Conservation (phyloP, 2,113 vertebrate species). For the Eclectus roratus region DNA sequence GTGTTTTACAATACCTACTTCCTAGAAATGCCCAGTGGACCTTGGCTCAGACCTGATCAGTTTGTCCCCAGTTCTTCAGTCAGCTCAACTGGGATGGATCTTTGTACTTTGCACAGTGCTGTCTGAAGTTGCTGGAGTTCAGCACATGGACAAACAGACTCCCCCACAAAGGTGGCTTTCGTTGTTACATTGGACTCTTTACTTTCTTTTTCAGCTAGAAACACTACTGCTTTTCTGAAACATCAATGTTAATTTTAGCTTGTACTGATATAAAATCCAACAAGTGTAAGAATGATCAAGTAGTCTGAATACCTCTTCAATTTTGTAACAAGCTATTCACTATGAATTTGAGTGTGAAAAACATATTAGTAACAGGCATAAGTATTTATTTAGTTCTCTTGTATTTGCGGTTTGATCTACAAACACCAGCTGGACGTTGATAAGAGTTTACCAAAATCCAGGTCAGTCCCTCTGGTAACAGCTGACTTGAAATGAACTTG, state of each 20-base stretch:
- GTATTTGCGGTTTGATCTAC: neutral
- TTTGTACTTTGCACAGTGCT: slow-evolving; percentile 43
- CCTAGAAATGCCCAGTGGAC: neutral
- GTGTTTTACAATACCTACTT: neutral
- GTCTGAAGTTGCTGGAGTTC: neutral
- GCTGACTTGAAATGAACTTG: neutral
- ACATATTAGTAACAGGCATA: neutral
- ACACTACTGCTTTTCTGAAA: neutral
- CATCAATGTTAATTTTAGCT: neutral
- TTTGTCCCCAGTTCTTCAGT: neutral
- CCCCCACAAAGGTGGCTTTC: neutral
- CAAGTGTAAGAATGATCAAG: neutral
- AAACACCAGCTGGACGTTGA: neutral
- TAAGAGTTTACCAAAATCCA: slow-evolving; percentile 7
- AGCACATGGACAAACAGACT: neutral
- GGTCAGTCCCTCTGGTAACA: neutral
- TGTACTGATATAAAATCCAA: neutral
- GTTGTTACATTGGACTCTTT: neutral
- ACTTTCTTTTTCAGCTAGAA: neutral
- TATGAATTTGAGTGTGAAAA: neutral
- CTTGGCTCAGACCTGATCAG: neutral
- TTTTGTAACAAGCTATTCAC: neutral
- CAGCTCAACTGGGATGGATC: neutral
- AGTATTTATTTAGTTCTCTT: slow-evolving; percentile 33
- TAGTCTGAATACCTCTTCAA: neutral